Evolutionary conservation across 2,113 vertebrate species (phyloP).

Genomic region (Perca flavescens): DNA sequence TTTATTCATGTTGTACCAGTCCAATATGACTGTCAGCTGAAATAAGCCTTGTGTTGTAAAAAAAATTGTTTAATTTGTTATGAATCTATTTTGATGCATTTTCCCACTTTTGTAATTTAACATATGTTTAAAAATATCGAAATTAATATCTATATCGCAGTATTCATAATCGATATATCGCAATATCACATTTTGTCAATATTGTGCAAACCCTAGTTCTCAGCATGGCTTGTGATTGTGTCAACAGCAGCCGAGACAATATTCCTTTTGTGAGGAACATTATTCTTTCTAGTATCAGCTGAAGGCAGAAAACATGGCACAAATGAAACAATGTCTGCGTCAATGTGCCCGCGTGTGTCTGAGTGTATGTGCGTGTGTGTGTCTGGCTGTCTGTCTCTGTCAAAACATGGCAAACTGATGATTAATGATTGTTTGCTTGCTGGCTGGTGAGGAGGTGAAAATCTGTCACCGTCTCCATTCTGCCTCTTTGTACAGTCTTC

Average conservation of each 20-base stretch:
- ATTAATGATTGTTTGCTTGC: slow-evolving; percentile 69
- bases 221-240: slow-evolving; percentile 30
- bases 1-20: no score
- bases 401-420: slow-evolving; percentile 67
- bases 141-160: no score
- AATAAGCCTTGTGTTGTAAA: no score
- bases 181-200: no score
- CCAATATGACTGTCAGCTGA: no score
- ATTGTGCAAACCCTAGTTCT: neutral
- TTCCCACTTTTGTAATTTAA: no score
- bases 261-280: slow-evolving; percentile 7
- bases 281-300: slow-evolving; percentile 38
- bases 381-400: slow-evolving; percentile 53
- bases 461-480: slow-evolving; percentile 34
- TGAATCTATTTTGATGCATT: no score
- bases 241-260: slow-evolving; percentile 41
- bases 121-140: no score
- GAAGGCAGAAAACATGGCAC: slow-evolving; percentile 34
- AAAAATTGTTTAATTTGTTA: no score
- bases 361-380: slow-evolving; percentile 29
- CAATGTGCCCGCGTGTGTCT: slow-evolving; percentile 33
- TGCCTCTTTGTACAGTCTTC: slow-evolving; percentile 10
- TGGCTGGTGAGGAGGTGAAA: slow-evolving; percentile 44
- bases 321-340: slow-evolving; percentile 43
- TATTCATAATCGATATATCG: no score